Evolutionary conservation across 2,113 vertebrate genomes (phyloP), one percentile per base, ranked within the genome.

Genomic region (Melanocharis versteri): DNA sequence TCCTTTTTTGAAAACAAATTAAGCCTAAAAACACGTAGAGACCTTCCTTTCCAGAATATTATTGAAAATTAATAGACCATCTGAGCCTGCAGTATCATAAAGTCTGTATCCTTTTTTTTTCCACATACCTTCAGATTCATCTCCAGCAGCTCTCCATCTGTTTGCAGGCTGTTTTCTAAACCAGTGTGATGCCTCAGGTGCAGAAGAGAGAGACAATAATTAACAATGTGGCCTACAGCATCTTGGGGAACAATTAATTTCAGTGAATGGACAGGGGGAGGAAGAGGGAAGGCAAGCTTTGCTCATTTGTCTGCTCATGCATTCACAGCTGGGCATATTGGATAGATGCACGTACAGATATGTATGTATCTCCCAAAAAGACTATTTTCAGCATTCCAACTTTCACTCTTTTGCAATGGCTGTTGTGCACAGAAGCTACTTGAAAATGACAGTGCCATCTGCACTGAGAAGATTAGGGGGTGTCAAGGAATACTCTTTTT

Each of bases 91-190:
- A 47, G 48, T 72, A 73, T 60, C 69, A 56, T 90, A 87, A 94
- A 83, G 57, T 89, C 80, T 73, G 39, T 56, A 66, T 83, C 61
- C 9, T 20, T 87, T 66, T 58, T 44, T 97, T 91, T 88, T 62
- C 19, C 69, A 79, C 65, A 39, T 95, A 96, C 94, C 94, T 96
- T 91, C 80, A 73, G 92, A 65, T 96, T 92, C 69, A 93, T 80
- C 95, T 96, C 94, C 94, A 97, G 86, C 94, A 97, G 97, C 83
- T 95, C 88, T 94, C 95, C 95, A 96, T 97, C 95, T 97, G 95
- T 95, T 96, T 95, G 45, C 89, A 78, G 93, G 37, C 93, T 96
- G 95, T 94, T 96, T 96, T 88, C 54, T 91, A 83, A 93, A 69
- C 65, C 93, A 77, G 37, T 88, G 77, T 47, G 86, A 79, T 91